Evolutionary conservation across 2,888 invertebrate genomes (phyloP), one percentile per base, ranked within the genome.

Genomic region (Timema podura): DNA sequence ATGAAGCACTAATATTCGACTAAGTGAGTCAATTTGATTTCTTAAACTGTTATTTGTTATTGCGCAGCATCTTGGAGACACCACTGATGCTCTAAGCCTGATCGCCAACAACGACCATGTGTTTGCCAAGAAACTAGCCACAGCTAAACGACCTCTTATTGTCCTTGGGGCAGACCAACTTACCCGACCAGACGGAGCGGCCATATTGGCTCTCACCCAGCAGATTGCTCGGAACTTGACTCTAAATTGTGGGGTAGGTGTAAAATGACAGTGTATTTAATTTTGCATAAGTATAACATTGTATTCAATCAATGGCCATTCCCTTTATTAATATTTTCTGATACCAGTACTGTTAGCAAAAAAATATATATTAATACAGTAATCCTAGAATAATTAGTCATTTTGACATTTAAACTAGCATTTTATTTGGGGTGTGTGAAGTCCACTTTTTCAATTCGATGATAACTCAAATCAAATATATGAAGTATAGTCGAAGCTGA

Each of bases 161-260:
- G 92, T 99, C 74, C 84, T 99, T 48, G 99, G 99, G 16, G 91
- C 94, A 5, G 92, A 93, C 75, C 87, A 91, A 71, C 85, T 98
- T 48, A 88, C 91, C 79, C 84, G 93, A 6, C 76, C 86, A 5
- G 95, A 95, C 78, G 95, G 93, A 5, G 87, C 87, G 6, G 90
- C 90, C 1, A 85, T 96, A 74, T 84, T 93, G 68, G 87, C 91
- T 0, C 86, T 90, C 74, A 89, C 91, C 0, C 91, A 93, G 78
- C 85, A 88, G 68, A 82, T 96, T 70, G 90, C 94, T 48, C 73
- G 71, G 44, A 74, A 70, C 46, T 70, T 68, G 16, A 51, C 64
- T 45, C 57, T 65, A 10, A 69, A 72, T 45, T 59, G 51, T 8
- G 83, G 85, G 82, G 86, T 86, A 76, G 71, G 71, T 68, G 30